Conservation (phyloP, 2,797 vertebrate species). For the Malurus leucopterus region DNA sequence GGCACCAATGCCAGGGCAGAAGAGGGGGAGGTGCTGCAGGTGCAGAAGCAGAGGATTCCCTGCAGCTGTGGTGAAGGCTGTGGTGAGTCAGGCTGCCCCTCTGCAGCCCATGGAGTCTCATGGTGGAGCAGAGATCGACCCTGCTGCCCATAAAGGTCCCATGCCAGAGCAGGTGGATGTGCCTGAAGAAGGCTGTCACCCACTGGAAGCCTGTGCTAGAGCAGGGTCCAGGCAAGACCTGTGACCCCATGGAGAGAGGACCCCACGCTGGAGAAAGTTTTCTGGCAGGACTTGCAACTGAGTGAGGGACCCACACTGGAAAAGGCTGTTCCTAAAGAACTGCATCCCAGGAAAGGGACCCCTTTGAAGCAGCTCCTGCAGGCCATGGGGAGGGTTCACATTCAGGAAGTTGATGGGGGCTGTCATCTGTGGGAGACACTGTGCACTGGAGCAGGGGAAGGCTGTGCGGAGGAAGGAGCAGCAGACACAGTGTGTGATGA, state of each 20-base stretch:
- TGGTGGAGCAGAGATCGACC: neutral
- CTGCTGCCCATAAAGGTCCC: neutral
- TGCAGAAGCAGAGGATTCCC: neutral
- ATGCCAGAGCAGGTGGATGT: neutral
- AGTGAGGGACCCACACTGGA: no score
- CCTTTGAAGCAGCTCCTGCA: neutral
- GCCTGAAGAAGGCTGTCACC: neutral
- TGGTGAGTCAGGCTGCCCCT: no score
- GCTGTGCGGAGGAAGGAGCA: neutral
- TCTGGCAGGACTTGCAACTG: neutral
- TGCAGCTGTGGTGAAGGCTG: fast-evolving
- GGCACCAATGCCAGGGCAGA: fast-evolving
- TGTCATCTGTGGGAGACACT: neutral
- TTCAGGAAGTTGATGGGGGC: neutral
- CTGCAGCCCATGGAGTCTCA: neutral
- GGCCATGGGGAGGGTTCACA: neutral
- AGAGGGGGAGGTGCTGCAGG: neutral
- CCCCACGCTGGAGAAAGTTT: neutral
- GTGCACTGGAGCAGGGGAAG: neutral
- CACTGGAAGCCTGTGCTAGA: neutral
- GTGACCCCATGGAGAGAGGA: neutral
- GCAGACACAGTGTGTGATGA: neutral
- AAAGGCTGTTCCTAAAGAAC: neutral
- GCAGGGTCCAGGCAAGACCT: neutral
- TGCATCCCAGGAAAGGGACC: neutral